These are phyloP conservation scores for Drusus annulatus DNA, from an alignment of 1,140 invertebrate species.

Conservation along the genomic window DNA sequence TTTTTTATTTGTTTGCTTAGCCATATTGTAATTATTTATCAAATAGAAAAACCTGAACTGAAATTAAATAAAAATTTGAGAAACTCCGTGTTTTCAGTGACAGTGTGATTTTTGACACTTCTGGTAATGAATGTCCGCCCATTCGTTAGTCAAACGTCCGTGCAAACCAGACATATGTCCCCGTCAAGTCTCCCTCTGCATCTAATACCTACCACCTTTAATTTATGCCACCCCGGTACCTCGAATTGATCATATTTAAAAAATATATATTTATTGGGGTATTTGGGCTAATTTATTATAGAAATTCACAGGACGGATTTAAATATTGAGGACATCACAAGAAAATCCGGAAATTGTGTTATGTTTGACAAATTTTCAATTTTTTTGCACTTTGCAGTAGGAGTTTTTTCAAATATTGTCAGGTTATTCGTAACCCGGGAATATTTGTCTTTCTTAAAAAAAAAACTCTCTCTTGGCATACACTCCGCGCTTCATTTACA, in stretches of 20 bases:
- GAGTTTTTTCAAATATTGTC: too few species aligned
- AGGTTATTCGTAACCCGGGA: too few species aligned
- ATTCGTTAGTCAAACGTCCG: constrained; percentile 58
- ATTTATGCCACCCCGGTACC: constrained; percentile 52
- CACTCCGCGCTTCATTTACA: too few species aligned
- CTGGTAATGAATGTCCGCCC: constrained; percentile 55
- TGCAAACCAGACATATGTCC: constrained; percentile 40
- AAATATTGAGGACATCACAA: not conserved
- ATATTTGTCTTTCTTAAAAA: too few species aligned
- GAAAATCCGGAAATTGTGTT: not conserved
- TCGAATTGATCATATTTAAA: constrained; percentile 1
- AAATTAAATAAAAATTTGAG: not conserved
- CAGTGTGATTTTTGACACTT: constrained; percentile 41
- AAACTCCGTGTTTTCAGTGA: not conserved
- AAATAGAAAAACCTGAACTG: too few species aligned
- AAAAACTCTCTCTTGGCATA: too few species aligned
- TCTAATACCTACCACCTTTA: too few species aligned
- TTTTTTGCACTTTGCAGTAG: constrained; percentile 2
- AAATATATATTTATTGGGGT: constrained; percentile 8
- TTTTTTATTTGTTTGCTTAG: too few species aligned
- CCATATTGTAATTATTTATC: too few species aligned
- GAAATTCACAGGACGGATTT: not conserved
- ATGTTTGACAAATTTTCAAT: not conserved
- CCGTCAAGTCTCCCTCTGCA: too few species aligned
- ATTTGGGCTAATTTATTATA: not conserved